Conservation (phyloP, 2,113 vertebrate genomes). For the Thomomys bottae region DNA sequence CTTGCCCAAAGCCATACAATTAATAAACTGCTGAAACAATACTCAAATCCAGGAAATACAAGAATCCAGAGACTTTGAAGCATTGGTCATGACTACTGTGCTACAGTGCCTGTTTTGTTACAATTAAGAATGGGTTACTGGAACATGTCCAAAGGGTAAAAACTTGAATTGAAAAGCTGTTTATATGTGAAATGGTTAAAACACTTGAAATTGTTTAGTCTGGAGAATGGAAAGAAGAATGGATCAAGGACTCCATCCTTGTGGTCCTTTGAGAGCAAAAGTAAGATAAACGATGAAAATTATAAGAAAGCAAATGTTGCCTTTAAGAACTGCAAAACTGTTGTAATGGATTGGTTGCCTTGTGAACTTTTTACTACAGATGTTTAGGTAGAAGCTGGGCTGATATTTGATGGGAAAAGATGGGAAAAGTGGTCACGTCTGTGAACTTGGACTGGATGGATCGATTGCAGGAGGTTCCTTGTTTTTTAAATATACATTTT, state of each 20-base stretch:
- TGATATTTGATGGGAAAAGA: constrained; percentile 2
- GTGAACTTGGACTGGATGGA: background rate
- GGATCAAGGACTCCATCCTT: constrained; percentile 29
- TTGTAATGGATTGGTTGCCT: constrained; percentile 23
- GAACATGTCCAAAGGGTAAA: constrained; percentile 14
- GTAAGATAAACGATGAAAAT: constrained; percentile 58
- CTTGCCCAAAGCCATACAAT: background rate
- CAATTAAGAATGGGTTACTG: background rate
- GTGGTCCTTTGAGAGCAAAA: constrained; percentile 34
- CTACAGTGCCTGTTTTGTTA: background rate
- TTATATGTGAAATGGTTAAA: constrained; percentile 53
- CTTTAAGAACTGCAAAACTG: constrained; percentile 53
- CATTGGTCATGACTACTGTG: background rate
- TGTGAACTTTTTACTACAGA: constrained; percentile 6
- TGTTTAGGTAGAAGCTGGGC: constrained; percentile 32
- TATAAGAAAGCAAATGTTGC: constrained; percentile 41
- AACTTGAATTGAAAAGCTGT: constrained; percentile 42
- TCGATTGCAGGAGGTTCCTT: constrained; percentile 26
- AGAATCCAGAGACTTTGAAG: constrained; percentile 15
- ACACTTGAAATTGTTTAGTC: constrained; percentile 51
- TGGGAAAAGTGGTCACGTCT: constrained; percentile 17
- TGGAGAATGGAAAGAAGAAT: constrained; percentile 21
- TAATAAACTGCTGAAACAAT: constrained; percentile 11
- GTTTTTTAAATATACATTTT: constrained; percentile 8
- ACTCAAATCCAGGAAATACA: background rate